These are phyloP conservation scores for Drosophila gaucha DNA, from an alignment of 2,888 invertebrate genomes.

Conservation along the genomic window DNA sequence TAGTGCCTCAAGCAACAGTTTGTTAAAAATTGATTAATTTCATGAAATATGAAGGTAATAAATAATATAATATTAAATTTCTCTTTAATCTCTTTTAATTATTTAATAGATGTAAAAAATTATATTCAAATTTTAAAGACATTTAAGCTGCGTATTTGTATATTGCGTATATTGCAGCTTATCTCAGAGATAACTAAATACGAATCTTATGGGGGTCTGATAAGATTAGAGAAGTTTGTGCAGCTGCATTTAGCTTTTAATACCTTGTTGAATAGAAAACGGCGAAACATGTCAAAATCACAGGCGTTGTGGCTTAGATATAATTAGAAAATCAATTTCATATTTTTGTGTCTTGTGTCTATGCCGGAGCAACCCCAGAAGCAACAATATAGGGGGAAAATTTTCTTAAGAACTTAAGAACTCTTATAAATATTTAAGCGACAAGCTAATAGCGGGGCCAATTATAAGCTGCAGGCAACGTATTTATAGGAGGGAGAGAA, in stretches of 20 bases:
- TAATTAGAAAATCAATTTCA: conserved; percentile 63
- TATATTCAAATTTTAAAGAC: background rate
- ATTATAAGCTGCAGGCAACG: conserved; percentile 46
- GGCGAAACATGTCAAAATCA: conserved; percentile 20
- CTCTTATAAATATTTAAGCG: conserved; percentile 64
- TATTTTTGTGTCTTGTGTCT: conserved; percentile 13
- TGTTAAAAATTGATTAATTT: too few species aligned
- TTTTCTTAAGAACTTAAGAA: conserved; percentile 54
- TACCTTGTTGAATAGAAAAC: background rate
- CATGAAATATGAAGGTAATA: too few species aligned
- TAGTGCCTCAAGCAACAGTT: too few species aligned
- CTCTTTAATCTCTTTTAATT: too few species aligned
- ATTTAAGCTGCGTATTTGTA: background rate
- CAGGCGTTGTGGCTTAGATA: conserved; percentile 19
- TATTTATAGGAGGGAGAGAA: background rate
- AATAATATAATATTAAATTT: too few species aligned
- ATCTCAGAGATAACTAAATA: conserved; percentile 4
- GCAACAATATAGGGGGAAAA: conserved; percentile 25
- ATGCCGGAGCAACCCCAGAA: conserved; percentile 17
- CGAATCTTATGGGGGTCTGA: background rate
- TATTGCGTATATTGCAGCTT: background rate
- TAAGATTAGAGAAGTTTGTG: background rate
- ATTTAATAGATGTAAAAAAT: too few species aligned
- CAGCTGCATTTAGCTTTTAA: background rate
- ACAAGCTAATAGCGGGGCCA: conserved; percentile 42